Percentiles rank a stretch among this genome's conserved stretches.
phyloP scores from a whole-genome alignment of 1,140 invertebrate species.

The Apis cerana region DNA sequence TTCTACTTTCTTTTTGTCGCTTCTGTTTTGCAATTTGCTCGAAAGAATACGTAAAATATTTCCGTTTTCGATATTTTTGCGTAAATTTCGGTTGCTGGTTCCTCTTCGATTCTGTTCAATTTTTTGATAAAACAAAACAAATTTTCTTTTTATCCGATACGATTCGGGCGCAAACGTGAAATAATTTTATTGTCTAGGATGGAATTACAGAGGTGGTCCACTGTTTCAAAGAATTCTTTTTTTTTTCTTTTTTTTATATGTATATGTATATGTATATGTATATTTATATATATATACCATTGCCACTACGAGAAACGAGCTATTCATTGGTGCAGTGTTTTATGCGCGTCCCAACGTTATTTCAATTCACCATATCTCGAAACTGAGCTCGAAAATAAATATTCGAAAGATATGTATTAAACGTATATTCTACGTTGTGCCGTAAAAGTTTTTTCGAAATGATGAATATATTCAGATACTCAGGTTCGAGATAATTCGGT shows the following conservation, averaged over 20 bases:
- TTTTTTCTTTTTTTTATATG: slow-evolving; percentile 3
- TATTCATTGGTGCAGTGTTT: slow-evolving; percentile 70
- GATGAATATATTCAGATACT: neutral
- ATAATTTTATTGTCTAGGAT: slow-evolving; percentile 2
- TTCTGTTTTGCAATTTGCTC: slow-evolving; percentile 61
- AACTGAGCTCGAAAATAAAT: slow-evolving; percentile 37
- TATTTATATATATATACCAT: neutral
- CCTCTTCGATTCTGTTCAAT: neutral
- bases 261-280: no score
- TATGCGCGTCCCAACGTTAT: slow-evolving; percentile 61
- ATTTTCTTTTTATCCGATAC: neutral
- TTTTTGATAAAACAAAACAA: neutral
- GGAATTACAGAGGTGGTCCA: slow-evolving; percentile 69
- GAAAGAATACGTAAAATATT: neutral
- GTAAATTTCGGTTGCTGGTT: slow-evolving; percentile 10
- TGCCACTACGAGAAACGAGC: slow-evolving; percentile 42
- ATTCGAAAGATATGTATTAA: neutral
- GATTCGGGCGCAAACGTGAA: neutral
- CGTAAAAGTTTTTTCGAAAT: neutral
- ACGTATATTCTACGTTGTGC: neutral
- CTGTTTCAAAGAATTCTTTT: slow-evolving; percentile 57
- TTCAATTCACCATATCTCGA: slow-evolving; percentile 36
- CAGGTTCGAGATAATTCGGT: slow-evolving; percentile 51
- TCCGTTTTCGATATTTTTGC: neutral
- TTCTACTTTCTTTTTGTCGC: slow-evolving; percentile 67